Conservation (phyloP, 2,113 vertebrate species). For the Sinocyclocheilus anophthalmus region DNA sequence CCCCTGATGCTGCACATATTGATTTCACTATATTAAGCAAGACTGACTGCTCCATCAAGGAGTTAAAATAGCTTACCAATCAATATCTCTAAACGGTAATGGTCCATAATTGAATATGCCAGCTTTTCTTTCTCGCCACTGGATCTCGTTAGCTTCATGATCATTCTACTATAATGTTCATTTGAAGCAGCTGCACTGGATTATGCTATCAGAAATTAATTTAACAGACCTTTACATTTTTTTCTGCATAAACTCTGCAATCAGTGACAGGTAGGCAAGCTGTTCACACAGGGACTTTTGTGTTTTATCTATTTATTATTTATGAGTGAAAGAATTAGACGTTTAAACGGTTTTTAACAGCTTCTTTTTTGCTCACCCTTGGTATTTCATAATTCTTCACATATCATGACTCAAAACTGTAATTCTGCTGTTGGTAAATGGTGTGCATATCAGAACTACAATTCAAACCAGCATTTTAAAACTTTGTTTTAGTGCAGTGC, state of each 20-base stretch:
- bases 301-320: background rate
- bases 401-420: background rate
- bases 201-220: background rate
- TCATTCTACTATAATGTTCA: background rate
- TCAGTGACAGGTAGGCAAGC: background rate
- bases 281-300: background rate
- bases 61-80: background rate
- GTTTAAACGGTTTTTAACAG: background rate
- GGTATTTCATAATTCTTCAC: background rate
- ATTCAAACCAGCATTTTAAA: background rate
- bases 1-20: background rate
- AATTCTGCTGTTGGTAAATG: background rate
- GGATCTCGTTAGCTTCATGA: background rate
- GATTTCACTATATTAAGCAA: background rate
- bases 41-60: slow-evolving; percentile 13
- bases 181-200: background rate
- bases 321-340: background rate
- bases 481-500: background rate
- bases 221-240: background rate
- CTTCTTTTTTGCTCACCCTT: background rate
- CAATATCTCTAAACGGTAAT: slow-evolving; percentile 7
- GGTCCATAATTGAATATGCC: background rate
- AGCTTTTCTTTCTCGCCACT: background rate
- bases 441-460: background rate
- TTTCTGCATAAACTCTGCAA: background rate